Conservation (phyloP, 2,888 invertebrate species). For the Oscheius myriophilus region DNA sequence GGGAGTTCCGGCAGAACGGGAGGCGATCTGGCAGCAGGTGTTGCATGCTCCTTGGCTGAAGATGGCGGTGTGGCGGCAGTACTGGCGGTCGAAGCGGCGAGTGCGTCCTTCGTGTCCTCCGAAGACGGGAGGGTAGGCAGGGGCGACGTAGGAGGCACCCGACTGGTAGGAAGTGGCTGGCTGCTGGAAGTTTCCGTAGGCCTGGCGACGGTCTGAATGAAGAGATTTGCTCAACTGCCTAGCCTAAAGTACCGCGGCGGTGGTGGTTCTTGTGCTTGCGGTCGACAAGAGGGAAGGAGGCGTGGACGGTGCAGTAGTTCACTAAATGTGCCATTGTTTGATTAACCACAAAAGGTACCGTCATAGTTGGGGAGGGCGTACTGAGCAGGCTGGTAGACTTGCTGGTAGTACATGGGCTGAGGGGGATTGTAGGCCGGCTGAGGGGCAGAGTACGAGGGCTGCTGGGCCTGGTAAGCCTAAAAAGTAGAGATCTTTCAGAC, state of each 20-base stretch:
- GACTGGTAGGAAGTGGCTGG: conserved; percentile 29
- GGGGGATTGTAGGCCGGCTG: conserved; percentile 7
- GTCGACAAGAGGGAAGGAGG: conserved; percentile 52
- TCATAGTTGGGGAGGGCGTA: conserved; percentile 53
- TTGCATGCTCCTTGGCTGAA: conserved; percentile 53
- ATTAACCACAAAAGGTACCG: conserved; percentile 23
- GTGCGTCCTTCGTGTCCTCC: conserved; percentile 24
- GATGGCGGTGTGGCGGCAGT: conserved; percentile 55
- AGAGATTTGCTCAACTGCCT: no score
- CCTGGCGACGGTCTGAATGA: conserved; percentile 37
- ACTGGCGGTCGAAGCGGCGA: conserved; percentile 45
- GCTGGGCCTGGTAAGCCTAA: conserved; percentile 1
- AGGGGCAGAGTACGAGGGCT: not conserved
- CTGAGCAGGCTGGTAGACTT: conserved; percentile 34
- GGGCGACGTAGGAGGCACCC: conserved; percentile 20
- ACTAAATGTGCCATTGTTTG: not conserved
- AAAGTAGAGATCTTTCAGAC: not conserved
- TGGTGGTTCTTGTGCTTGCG: conserved; percentile 34
- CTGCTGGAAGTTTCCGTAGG: conserved; percentile 34
- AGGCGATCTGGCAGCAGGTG: conserved; percentile 51
- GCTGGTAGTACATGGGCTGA: conserved; percentile 29
- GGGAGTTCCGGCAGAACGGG: conserved; percentile 40
- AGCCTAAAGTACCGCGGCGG: conserved; percentile 8
- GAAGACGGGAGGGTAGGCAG: conserved; percentile 25
- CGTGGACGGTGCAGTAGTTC: conserved; percentile 58